Conservation (phyloP, 2,797 vertebrate species). For the Agapornis canus region DNA sequence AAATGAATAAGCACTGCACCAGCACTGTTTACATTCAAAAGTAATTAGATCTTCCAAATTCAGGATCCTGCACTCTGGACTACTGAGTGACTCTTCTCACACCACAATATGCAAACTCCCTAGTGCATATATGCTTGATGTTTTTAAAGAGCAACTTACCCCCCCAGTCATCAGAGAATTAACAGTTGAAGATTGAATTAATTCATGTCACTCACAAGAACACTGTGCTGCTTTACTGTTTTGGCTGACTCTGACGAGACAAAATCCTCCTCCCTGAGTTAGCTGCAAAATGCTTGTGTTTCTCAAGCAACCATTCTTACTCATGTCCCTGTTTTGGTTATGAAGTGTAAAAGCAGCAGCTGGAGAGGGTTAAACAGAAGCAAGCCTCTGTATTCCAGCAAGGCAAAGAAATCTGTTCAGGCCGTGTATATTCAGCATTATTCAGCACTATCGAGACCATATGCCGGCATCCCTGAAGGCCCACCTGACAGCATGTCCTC, state of each 20-base stretch:
- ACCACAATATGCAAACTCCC: neutral
- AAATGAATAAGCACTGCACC: neutral
- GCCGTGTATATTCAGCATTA: constrained; percentile 28
- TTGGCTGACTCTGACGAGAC: neutral
- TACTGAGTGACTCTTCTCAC: neutral
- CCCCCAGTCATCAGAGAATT: neutral
- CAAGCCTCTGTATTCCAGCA: neutral
- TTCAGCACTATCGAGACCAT: neutral
- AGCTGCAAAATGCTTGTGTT: constrained; percentile 12
- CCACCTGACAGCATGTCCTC: constrained; percentile 68
- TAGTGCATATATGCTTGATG: neutral
- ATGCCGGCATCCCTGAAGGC: neutral
- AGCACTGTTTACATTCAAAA: neutral
- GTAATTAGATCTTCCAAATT: constrained; percentile 21
- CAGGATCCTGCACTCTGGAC: neutral
- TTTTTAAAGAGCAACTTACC: neutral
- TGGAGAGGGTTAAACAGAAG: constrained; percentile 27
- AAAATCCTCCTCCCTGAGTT: neutral
- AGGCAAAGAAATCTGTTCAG: neutral
- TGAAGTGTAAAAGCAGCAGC: constrained; percentile 37
- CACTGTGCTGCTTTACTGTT: neutral
- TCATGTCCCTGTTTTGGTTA: constrained; percentile 4
- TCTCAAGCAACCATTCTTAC: constrained; percentile 10
- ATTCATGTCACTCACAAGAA: neutral
- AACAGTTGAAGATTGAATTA: neutral